phyloP scores from a whole-genome alignment of 2,888 invertebrate species.

The Pantelozetes paolii region DNA sequence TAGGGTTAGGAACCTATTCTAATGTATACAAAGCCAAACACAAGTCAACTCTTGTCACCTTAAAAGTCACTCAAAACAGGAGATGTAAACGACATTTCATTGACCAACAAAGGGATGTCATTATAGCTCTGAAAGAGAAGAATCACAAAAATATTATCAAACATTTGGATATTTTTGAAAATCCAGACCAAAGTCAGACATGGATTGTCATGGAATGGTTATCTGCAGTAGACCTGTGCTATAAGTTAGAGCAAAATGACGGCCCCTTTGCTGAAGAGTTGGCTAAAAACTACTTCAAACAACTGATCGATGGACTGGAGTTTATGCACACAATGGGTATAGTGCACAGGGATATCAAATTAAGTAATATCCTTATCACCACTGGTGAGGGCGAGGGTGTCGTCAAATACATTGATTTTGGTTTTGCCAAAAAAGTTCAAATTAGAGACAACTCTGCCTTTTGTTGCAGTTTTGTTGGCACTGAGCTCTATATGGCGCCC shows the following conservation, averaged over 20 bases:
- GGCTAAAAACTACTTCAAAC: conserved; percentile 70
- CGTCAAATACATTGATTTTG: conserved; percentile 12
- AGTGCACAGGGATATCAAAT: conserved; percentile 98
- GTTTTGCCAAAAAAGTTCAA: neutral
- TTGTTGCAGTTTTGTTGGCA: neutral
- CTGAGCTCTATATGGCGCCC: neutral
- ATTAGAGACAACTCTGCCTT: neutral
- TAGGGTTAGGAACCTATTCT: neutral
- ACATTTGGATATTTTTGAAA: conserved; percentile 2
- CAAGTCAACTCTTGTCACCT: neutral
- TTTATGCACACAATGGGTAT: conserved; percentile 92
- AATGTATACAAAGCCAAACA: conserved; percentile 15
- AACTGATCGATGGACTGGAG: conserved; percentile 86
- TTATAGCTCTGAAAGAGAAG: neutral
- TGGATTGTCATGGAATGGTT: conserved; percentile 12
- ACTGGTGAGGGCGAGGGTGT: conserved; percentile 58
- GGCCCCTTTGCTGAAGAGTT: conserved; percentile 23
- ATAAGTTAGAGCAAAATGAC: neutral
- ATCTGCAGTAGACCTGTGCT: neutral
- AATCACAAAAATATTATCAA: neutral
- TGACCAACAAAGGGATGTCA: neutral
- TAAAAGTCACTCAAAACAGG: neutral
- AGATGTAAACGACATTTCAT: too few species aligned
- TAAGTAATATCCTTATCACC: conserved; percentile 80
- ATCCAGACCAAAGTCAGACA: neutral